Evolutionary conservation across 2,797 vertebrate genomes (phyloP).

Genomic region (Cyclura pinguis): DNA sequence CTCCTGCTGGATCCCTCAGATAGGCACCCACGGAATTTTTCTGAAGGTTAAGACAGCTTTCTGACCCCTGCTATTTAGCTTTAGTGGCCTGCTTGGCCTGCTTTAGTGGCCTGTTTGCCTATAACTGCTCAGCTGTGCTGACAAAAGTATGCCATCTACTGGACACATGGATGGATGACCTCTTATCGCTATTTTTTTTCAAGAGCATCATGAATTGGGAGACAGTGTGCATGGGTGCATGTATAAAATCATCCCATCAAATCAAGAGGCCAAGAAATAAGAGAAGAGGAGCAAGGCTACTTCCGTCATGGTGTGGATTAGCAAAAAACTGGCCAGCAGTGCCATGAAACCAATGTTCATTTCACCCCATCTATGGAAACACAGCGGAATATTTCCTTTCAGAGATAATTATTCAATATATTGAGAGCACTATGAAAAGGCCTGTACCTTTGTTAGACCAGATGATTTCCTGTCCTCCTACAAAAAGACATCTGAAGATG

Average conservation of each 20-base stretch:
- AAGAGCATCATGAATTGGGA: neutral
- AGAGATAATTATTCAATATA: neutral
- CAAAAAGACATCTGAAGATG: neutral
- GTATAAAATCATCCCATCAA: neutral
- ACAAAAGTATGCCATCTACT: slow-evolving; percentile 70
- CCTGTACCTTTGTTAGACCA: neutral
- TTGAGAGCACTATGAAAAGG: neutral
- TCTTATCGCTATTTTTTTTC: neutral
- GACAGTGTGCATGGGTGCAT: neutral
- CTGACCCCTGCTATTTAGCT: neutral
- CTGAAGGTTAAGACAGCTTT: neutral
- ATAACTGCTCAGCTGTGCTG: slow-evolving; percentile 17
- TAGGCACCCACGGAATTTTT: neutral
- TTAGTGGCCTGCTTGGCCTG: neutral
- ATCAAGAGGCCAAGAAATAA: neutral
- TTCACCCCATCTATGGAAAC: neutral
- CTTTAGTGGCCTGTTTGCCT: neutral
- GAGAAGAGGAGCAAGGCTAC: too few relatives aligned
- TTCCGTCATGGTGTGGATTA: neutral
- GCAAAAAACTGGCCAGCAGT: neutral
- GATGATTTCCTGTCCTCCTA: neutral
- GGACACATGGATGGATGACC: slow-evolving; percentile 31
- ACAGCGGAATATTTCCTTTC: neutral
- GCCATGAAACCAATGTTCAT: too few relatives aligned
- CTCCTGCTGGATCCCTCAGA: neutral